These are phyloP conservation scores for Kryptolebias marmoratus DNA, from an alignment of 2,113 vertebrate genomes.

Conservation along the genomic window DNA sequence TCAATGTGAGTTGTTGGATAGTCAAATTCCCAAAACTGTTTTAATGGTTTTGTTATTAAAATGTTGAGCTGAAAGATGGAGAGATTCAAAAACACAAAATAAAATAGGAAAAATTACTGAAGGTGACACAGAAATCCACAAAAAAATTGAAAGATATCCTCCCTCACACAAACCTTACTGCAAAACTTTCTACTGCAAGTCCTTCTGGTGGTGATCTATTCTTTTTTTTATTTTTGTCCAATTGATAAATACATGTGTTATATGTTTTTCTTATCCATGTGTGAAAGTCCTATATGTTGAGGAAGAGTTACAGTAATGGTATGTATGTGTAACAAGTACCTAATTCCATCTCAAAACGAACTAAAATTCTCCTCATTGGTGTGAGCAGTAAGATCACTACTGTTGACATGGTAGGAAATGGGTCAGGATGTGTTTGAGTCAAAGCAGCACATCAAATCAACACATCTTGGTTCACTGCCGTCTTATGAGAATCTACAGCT, in stretches of 20 bases:
- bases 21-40: neutral
- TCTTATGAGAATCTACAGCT: conserved; percentile 35
- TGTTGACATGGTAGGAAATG: conserved; percentile 67
- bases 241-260: conserved; percentile 19
- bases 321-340: conserved; percentile 46
- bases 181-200: neutral
- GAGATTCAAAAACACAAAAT: neutral
- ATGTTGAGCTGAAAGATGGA: neutral
- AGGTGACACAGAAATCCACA: too few relatives aligned
- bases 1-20: conserved; percentile 26
- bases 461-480: conserved; percentile 30
- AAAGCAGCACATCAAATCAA: conserved; percentile 34
- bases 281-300: conserved; percentile 26
- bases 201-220: conserved; percentile 24
- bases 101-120: neutral
- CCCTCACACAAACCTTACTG: neutral
- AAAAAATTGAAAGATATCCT: neutral
- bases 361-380: conserved; percentile 53
- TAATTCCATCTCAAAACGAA: conserved; percentile 52
- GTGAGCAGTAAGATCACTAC: conserved; percentile 59
- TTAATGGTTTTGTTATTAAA: conserved; percentile 1
- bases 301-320: conserved; percentile 37
- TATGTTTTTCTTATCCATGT: conserved; percentile 18
- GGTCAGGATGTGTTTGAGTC: conserved; percentile 59
- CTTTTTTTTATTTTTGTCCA: conserved; percentile 22